Base-by-base conservation (phyloP, 2,888 invertebrate species). In the Drosophila antonietae region DNA sequence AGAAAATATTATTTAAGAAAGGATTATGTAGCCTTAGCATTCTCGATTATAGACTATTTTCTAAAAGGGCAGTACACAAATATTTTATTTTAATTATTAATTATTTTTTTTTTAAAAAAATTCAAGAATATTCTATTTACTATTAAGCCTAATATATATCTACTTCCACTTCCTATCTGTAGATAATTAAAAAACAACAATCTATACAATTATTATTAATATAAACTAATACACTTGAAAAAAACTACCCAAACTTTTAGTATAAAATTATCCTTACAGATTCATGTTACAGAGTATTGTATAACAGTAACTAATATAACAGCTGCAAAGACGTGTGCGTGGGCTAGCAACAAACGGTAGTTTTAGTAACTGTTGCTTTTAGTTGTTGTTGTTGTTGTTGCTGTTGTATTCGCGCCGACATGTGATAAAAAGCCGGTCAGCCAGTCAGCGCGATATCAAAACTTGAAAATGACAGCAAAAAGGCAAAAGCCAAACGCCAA, bases 361-460 rank as follows among this genome's bases (percentile, higher is more conserved):
- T 44, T 55, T 41, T 43, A 20, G 33, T 43, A 58, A n/a, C 39
- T 23, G 46, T 64, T 64, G n/a, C 18, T 20, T 9, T 41, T 15
- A 14, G 6, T 6, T 28, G 4, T 20, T 56, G 18, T 47, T 18
- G 20, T 33, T 37, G 20, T 31, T 12, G 9, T 20, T 53, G 53
- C n/a, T n/a, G 41, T n/a, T 53, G 23, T 12, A 20, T 46, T 46
- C 14, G 15, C 33, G 8, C 6, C 15, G 37, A 47, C 31, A 35
- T 51, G 39, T 20, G 49, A 80, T 62, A 75, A 80, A 76, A 66
- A 66, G 71, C 70, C 76, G 76, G 80, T 39, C 76, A 62, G 8
- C 8, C 76, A 62, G 8, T 7, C 33, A 51, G 18, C 18, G 52
- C 23, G 23, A 68, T 49, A 51, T 61, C 49, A 65, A 69, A 62